Conservation (phyloP, 2,113 vertebrate species). For the Theristicus caerulescens region DNA sequence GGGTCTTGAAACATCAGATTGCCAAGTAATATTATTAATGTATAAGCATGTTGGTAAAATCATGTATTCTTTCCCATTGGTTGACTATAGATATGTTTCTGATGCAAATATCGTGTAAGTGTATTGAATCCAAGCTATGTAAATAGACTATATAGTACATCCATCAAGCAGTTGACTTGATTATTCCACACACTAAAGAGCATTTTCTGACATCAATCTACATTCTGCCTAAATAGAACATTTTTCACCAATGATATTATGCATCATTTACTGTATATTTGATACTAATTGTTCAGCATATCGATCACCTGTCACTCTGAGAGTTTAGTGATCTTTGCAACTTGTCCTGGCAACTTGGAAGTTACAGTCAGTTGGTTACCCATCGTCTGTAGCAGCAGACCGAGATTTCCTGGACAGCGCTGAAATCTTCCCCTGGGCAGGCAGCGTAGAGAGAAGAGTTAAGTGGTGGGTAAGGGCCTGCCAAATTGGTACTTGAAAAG, state of each 20-base stretch:
- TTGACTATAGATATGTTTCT: constrained; percentile 75
- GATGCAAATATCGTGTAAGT: constrained; percentile 81
- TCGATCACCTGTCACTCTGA: constrained; percentile 59
- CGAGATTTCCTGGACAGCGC: background rate
- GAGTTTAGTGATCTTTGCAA: constrained; percentile 47
- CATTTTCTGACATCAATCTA: constrained; percentile 73
- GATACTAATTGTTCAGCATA: constrained; percentile 74
- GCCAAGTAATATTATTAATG: constrained; percentile 89
- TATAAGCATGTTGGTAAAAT: constrained; percentile 85
- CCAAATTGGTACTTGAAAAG: background rate
- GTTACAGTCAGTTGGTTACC: background rate
- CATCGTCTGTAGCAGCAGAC: background rate
- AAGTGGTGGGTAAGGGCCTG: background rate
- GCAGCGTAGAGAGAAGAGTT: background rate
- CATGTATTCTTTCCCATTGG: constrained; percentile 75
- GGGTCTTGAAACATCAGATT: constrained; percentile 87
- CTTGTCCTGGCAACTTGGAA: background rate
- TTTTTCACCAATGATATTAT: constrained; percentile 71
- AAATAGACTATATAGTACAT: constrained; percentile 76
- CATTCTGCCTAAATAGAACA: constrained; percentile 73
- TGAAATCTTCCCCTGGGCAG: background rate
- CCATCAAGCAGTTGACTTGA: constrained; percentile 77
- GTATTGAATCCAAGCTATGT: constrained; percentile 76
- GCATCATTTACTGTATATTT: constrained; percentile 70
- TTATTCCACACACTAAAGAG: constrained; percentile 76